Evolutionary conservation across 2,797 vertebrate genomes (phyloP), one percentile per base, ranked within the genome.

Genomic region (Cossypha caffra): DNA sequence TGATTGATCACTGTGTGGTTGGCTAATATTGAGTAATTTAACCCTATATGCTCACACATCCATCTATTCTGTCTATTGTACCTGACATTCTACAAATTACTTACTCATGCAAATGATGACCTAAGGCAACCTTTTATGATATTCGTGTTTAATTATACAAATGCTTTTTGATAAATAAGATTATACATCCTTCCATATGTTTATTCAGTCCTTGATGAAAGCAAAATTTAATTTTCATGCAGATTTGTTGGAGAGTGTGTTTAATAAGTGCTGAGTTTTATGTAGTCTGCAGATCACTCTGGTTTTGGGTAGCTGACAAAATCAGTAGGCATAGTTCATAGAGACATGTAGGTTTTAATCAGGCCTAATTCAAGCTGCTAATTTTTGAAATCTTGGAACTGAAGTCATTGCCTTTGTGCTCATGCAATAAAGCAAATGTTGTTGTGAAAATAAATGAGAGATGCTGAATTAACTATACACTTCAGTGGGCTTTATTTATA

Each of bases 1-100:
- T 99, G 99, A 99, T 99, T 99, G 99, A 99, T 99, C 99, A 99
- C 98, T 96, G 95, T 98, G 98, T 99, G 98, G 98, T 98, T 99
- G 99, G 98, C 98, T 98, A 98, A 99, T 99, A 99, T 99, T 99
- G 99, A 99, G 98, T 98, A 99, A 99, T 99, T 99, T 99, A 99
- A 99, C 99, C 99, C 99, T 99, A 98, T 99, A 98, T 69, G 82
- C 98, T 98, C 97, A 93, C 62, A 77, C 98, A 99, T 99, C 99
- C 99, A 99, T 99, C 99, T 99, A 98, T 98, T 97, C 97, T 97
- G 98, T 98, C 98, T 98, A 99, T 99, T 98, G 98, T 97, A 98
- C 98, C 98, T 99, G 99, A 99, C 99, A 99, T 98, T 97, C 98
- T 98, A 99, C 99, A 99, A 99, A 99, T 99, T 99, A 99, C 99